Evolutionary conservation across 2,888 invertebrate genomes (phyloP).

Genomic region (Gryllus longicercus): DNA sequence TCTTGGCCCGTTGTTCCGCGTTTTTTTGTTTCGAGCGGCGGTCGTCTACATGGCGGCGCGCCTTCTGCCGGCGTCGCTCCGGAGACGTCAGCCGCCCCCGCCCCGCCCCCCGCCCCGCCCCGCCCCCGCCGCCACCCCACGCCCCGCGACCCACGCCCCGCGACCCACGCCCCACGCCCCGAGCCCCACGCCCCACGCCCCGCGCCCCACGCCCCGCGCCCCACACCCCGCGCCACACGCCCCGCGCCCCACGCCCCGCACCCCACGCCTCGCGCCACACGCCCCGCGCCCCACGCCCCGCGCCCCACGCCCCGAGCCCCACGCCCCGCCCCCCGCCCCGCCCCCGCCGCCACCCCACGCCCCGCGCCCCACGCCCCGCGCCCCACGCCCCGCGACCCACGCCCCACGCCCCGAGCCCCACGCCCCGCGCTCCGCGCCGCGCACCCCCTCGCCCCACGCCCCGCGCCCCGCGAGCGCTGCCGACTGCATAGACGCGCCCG

Average conservation of each 20-base stretch:
- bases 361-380: no score
- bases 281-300: background rate
- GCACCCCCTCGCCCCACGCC: no score
- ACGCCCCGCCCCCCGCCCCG: background rate
- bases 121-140: background rate
- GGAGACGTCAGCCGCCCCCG: background rate
- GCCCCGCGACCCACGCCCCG: background rate
- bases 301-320: no score
- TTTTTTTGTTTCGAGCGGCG: background rate
- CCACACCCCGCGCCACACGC: no score
- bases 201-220: no score
- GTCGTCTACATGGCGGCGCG: background rate
- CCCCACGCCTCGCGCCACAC: no score
- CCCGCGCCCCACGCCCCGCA: no score
- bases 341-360: background rate
- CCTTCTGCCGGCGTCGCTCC: background rate
- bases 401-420: background rate
- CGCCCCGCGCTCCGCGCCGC: no score
- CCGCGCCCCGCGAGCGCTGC: no score
- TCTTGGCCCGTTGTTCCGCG: background rate
- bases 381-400: background rate
- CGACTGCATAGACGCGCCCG: no score
- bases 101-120: background rate
- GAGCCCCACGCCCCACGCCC: no score
- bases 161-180: background rate